A percentile compares a stretch with the other conserved stretches of the same genome.
phyloP scores from a whole-genome alignment of 2,888 invertebrate genomes.

The Synergus itoensis region DNA sequence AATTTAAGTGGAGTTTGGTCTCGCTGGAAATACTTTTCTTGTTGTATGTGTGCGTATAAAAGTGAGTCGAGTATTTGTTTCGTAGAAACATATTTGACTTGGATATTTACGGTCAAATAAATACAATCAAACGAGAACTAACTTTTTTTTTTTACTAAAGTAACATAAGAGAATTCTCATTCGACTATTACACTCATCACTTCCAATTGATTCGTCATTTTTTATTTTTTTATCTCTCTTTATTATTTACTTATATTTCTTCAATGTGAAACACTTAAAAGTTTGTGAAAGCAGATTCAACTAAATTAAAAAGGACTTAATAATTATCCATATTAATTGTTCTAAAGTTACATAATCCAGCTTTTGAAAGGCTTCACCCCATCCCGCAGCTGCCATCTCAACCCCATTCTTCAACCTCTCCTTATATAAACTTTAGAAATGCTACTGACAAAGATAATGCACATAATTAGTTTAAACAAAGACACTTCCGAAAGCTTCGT shows the following conservation, averaged over 20 bases:
- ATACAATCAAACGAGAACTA: not conserved
- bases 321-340: conserved; percentile 29
- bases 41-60: not conserved
- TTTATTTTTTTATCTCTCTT: not conserved
- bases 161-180: not conserved
- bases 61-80: conserved; percentile 22
- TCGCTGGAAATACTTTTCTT: conserved; percentile 14
- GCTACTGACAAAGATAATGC: conserved; percentile 40
- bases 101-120: conserved; percentile 25
- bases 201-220: not conserved
- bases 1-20: conserved; percentile 39
- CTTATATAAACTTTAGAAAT: conserved; percentile 37
- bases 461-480: conserved; percentile 40
- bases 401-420: conserved; percentile 15
- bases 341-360: conserved; percentile 38
- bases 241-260: not conserved
- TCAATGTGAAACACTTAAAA: not conserved
- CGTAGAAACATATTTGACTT: conserved; percentile 14
- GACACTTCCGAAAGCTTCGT: conserved; percentile 36
- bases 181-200: not conserved
- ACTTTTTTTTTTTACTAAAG: conserved; percentile 8
- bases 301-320: conserved; percentile 19
- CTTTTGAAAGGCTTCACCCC: conserved; percentile 25
- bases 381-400: conserved; percentile 3
- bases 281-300: conserved; percentile 4